phyloP scores from a whole-genome alignment of 1,140 invertebrate species.

The Ceratitis capitata region DNA sequence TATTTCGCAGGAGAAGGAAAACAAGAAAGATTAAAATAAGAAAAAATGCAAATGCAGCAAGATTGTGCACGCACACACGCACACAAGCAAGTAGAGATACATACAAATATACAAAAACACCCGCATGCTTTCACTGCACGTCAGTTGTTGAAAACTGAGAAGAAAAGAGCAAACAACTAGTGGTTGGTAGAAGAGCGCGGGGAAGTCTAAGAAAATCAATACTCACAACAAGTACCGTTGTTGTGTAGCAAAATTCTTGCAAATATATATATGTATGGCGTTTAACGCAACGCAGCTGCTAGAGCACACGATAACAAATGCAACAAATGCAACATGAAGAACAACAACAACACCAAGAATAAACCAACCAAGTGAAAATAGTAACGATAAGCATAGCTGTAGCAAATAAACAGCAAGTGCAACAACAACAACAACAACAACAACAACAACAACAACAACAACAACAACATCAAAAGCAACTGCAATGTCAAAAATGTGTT shows the following conservation, averaged over 20 bases:
- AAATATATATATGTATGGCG: not conserved
- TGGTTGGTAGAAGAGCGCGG: not conserved
- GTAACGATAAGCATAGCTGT: not conserved
- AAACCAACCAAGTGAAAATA: not conserved
- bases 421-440: not conserved
- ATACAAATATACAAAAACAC: not conserved
- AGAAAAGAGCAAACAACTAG: not conserved
- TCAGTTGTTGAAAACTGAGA: not conserved
- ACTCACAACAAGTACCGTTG: not conserved
- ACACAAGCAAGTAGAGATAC: too few species aligned
- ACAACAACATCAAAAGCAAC: not conserved
- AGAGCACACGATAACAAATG: not conserved
- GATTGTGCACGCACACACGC: not conserved
- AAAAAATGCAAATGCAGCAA: not conserved
- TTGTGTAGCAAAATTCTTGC: not conserved
- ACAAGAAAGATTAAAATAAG: not conserved
- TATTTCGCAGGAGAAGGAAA: not conserved
- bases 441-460: too few species aligned
- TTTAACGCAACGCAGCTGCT: not conserved
- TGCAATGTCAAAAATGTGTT: constrained; percentile 8
- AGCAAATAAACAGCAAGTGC: not conserved
- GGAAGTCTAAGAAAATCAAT: not conserved
- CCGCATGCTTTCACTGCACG: not conserved
- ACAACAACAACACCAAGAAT: not conserved
- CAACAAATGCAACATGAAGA: not conserved